Evolutionary conservation across 2,888 invertebrate genomes (phyloP), one percentile per base, ranked within the genome.

Genomic region (Eupithecia abbreviata): DNA sequence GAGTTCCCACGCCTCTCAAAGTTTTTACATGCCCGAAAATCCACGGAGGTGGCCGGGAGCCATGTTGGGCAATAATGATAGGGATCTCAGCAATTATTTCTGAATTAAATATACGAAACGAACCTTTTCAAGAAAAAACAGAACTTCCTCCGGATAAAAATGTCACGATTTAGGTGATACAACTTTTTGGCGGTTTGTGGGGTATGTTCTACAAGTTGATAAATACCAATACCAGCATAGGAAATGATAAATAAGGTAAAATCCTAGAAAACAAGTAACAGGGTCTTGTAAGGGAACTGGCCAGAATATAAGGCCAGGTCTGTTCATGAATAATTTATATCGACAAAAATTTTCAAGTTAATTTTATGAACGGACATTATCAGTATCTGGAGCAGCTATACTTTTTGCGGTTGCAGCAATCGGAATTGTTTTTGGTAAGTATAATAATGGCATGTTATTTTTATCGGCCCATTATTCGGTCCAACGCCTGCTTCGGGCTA

Each of bases 51-150:
- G 85, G 91, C 92, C 92, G 89, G 91, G 91, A 93, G 93, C 90
- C 85, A 91, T 89, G 87, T 86, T 85, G 83, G 86, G 88, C 88
- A 87, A 87, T 93, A 92, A 93, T 93, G 91, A 94, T 93, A 92
- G 90, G 90, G 89, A 93, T 92, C 91, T 89, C 84, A 87, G 90
- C 88, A 92, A 93, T 93, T 92, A 92, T 86, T 89, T 87, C 84
- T 85, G 84, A 86, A 90, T 91, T 88, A 90, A 88, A 90, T 86
- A 85, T 85, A 86, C 86, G 87, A 85, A 86, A 71, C 30, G 43
- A 49, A 47, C 47, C 69, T 69, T 69, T 69, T 47, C 49, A 2
- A 30, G 69, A 69, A 43, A 9, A 68, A n/a, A 68, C 67, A n/a
- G 4, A 42, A 43, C 55, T 68, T 45, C n/a, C 67, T n/a, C n/a